phyloP scores from a whole-genome alignment of 2,797 vertebrate genomes.

The Mus spretus region DNA sequence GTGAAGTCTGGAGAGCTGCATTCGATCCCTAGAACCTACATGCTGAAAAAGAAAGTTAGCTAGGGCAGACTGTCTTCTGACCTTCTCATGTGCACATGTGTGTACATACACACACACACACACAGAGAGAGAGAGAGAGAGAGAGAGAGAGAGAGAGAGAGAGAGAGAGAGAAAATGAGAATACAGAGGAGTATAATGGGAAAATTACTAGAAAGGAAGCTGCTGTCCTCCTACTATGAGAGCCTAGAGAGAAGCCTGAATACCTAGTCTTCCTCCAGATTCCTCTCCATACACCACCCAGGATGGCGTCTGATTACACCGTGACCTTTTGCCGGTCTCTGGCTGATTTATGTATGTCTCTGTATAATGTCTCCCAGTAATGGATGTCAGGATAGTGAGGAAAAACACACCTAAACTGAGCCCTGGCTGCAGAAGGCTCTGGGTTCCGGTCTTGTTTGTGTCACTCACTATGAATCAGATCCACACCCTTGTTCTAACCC shows the following conservation, averaged over 20 bases:
- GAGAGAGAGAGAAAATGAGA: neutral
- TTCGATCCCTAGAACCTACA: neutral
- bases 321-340: conserved; percentile 69
- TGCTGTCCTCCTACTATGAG: neutral
- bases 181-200: neutral
- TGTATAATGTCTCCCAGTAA: conserved; percentile 26
- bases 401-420: conserved; percentile 6
- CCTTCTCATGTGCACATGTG: neutral
- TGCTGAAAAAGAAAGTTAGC: neutral
- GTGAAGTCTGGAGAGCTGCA: neutral
- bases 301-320: conserved; percentile 67
- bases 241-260: neutral
- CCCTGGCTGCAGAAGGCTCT: neutral
- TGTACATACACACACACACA: neutral
- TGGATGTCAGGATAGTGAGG: conserved; percentile 25
- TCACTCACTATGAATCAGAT: neutral
- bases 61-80: neutral
- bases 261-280: neutral
- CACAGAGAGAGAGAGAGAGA: neutral
- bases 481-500: neutral
- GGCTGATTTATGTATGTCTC: conserved; percentile 66
- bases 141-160: too few species aligned
- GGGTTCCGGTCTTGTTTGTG: neutral
- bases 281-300: conserved; percentile 38
- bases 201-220: neutral